phyloP scores from a whole-genome alignment of 2,113 vertebrate species.

The Varanus salvator region DNA sequence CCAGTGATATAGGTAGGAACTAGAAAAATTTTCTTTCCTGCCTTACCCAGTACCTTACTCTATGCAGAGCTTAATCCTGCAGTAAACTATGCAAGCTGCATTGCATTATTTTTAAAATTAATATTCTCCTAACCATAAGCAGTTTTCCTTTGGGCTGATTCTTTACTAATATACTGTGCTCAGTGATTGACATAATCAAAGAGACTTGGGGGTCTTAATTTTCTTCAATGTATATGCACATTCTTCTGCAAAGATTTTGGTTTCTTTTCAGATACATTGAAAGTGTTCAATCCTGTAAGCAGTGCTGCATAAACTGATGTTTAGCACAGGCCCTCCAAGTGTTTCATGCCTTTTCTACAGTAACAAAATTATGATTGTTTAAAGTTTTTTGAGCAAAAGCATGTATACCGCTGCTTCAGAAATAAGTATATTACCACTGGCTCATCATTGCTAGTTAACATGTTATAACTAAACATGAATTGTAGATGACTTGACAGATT shows the following conservation, averaged over 20 bases:
- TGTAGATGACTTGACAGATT: constrained; percentile 5
- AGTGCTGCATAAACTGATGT: not conserved
- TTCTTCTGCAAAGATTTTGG: constrained; percentile 61
- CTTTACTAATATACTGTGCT: constrained; percentile 65
- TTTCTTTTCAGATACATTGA: constrained; percentile 64
- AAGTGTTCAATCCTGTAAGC: constrained; percentile 78
- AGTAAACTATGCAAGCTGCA: constrained; percentile 59
- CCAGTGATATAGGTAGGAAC: constrained; percentile 88
- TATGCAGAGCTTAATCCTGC: constrained; percentile 76
- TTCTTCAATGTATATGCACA: constrained; percentile 62
- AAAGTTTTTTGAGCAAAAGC: constrained; percentile 13
- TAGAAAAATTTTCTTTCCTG: constrained; percentile 78
- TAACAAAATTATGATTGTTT: not conserved
- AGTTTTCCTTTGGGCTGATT: constrained; percentile 74
- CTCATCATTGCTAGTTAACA: not conserved
- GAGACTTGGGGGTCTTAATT: constrained; percentile 58
- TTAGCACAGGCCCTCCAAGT: not conserved
- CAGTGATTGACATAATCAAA: constrained; percentile 70
- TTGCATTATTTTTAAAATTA: constrained; percentile 62
- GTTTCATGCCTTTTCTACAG: not conserved
- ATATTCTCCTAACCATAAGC: constrained; percentile 66
- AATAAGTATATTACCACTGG: not conserved
- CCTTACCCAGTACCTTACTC: constrained; percentile 73
- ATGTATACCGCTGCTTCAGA: not conserved
- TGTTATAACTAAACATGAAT: not conserved